phyloP scores from a whole-genome alignment of 2,888 invertebrate genomes.

The Galerucella nymphaeae region DNA sequence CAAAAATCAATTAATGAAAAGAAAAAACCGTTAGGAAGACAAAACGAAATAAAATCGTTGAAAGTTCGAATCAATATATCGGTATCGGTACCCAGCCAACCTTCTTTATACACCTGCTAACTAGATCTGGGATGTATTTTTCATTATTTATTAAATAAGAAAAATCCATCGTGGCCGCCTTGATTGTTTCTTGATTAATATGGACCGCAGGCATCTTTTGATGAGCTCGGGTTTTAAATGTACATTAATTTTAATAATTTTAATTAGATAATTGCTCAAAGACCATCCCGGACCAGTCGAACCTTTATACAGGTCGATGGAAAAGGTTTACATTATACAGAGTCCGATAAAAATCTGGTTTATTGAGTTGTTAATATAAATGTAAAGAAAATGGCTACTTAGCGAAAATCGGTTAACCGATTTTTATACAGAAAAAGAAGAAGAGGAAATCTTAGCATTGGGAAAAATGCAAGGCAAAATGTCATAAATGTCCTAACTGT shows the following conservation, averaged over 20 bases:
- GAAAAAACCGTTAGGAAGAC: constrained; percentile 23
- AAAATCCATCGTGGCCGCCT: constrained; percentile 62
- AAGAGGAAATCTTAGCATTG: no score
- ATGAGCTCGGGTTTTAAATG: constrained; percentile 65
- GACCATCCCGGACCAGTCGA: constrained; percentile 55
- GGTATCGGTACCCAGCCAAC: constrained; percentile 51
- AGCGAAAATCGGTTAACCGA: no score
- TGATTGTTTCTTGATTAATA: constrained; percentile 65
- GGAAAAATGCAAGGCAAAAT: no score
- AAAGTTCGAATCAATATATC: constrained; percentile 22
- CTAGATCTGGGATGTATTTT: constrained; percentile 62
- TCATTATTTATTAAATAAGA: constrained; percentile 66
- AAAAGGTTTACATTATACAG: no score
- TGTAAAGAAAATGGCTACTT: no score
- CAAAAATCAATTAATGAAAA: constrained; percentile 23
- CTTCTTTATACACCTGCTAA: constrained; percentile 64
- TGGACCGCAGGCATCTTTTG: constrained; percentile 61
- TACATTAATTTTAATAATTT: constrained; percentile 60
- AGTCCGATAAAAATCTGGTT: no score
- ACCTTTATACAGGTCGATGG: neutral
- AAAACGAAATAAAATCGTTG: constrained; percentile 5
- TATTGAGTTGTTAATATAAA: no score
- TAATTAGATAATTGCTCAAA: constrained; percentile 62
- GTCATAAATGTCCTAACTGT: no score
- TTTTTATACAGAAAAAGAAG: no score